phyloP scores from a whole-genome alignment of 2,797 vertebrate genomes.

The Falco cherrug region DNA sequence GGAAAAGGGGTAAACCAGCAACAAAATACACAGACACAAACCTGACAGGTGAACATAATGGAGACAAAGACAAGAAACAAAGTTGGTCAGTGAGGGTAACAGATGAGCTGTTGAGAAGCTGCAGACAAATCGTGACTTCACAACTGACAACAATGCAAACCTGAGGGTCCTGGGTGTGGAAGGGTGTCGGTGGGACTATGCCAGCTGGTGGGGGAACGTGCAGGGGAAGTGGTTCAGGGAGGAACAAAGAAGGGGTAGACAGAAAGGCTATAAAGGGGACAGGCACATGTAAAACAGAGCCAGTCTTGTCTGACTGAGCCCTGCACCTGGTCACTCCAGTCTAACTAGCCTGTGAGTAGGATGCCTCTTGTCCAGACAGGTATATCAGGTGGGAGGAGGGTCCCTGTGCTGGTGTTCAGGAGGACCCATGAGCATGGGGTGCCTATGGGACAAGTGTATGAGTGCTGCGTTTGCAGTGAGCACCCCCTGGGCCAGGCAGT shows the following conservation, averaged over 20 bases:
- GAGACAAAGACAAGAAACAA: background rate
- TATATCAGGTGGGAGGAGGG: rapidly evolving
- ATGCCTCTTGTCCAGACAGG: rapidly evolving
- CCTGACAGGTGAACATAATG: background rate
- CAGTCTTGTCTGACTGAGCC: background rate
- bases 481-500: rapidly evolving
- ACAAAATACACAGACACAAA: background rate
- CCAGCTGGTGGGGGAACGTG: rapidly evolving
- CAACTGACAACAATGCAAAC: background rate
- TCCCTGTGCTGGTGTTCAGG: background rate
- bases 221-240: background rate
- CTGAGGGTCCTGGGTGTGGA: background rate
- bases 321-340: background rate
- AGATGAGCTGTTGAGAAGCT: rapidly evolving
- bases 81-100: background rate
- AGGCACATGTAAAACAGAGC: background rate
- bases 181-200: background rate
- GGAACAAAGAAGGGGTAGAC: background rate
- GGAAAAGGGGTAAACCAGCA: background rate
- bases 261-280: background rate
- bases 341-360: background rate
- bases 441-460: background rate
- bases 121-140: background rate
- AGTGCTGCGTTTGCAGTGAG: rapidly evolving
- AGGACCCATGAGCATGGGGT: rapidly evolving